Conservation (phyloP, 1,140 invertebrate species). For the Drosophila serrata region DNA sequence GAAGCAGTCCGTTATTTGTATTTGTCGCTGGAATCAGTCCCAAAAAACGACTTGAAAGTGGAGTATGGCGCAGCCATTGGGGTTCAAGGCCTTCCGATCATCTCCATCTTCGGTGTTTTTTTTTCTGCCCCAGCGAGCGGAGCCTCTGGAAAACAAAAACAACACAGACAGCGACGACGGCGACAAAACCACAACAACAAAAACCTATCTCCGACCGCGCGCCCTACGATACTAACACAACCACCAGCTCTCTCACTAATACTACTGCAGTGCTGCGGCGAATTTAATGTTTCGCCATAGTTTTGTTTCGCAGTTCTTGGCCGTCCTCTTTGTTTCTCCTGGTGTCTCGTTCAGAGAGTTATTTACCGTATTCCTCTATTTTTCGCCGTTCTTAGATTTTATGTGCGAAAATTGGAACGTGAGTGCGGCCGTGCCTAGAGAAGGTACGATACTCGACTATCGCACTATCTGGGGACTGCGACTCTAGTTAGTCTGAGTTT, state of each 20-base stretch:
- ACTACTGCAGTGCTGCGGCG: slow-evolving; percentile 8
- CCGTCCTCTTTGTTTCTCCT: not conserved
- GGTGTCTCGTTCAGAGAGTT: not conserved
- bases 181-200: not conserved
- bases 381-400: not conserved
- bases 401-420: not conserved
- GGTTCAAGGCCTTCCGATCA: not conserved
- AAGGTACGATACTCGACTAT: not conserved
- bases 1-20: too few relatives aligned
- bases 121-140: not conserved
- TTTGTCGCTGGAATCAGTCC: too few relatives aligned
- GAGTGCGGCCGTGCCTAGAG: not conserved
- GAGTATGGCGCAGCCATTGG: not conserved
- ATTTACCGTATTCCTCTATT: not conserved
- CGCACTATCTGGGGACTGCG: not conserved
- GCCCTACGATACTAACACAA: slow-evolving; percentile 17
- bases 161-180: not conserved
- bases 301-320: slow-evolving; percentile 6
- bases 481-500: not conserved
- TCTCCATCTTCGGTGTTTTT: not conserved
- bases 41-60: not conserved
- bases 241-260: not conserved
- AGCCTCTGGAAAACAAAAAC: slow-evolving; percentile 11
- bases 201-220: slow-evolving; percentile 14
- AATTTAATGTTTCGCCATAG: slow-evolving; percentile 16